Base-by-base conservation (phyloP, 1,140 invertebrate species). In the Drosophila kepulauana region DNA sequence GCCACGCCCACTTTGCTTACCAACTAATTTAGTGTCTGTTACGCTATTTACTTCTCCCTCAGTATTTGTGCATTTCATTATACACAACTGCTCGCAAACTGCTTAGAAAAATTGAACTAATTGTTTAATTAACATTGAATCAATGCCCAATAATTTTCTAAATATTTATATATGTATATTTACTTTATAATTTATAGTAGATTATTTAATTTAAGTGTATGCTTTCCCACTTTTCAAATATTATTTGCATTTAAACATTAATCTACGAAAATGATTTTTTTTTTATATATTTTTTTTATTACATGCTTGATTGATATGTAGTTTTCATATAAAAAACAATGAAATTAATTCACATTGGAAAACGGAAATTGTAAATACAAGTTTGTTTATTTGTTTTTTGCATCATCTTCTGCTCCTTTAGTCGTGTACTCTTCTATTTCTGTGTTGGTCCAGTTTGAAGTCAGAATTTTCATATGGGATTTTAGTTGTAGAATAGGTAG, bases 251-350 rank as follows among this genome's bases (percentile, higher is more conserved):
- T 57, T 78, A 62, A 25, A 45, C 16, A 64, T 72, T 70, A 43
- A 75, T 81, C 77, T 68, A 82, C 58, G 51, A 75, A 75, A 84
- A 81, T 71, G 33, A 73, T 75, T 66, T 49, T 70, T 71, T 70
- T 78, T 52, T 8, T 25, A 25, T 25, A 25, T 25, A 38, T 56
- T 35, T 67, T n/a, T 68, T 66, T 78, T 72, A 86, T 67, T 86
- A 86, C 78, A 82, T 78, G 75, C 78, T 85, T 85, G 85, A 70
- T 81, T 86, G 82, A 89, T 89, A 89, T 89, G 85, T 89, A 66
- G 70, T 75, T 89, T 67, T 86, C 69, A 33, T 75, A 69, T 75
- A 67, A 73, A 25, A 70, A 73, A 71, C 48, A 54, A 79, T 35
- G 64, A 20, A 48, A 69, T 41, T 30, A 86, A 67, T 52, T 65